Conservation (phyloP, 1,140 invertebrate genomes). For the Diprion similis region DNA sequence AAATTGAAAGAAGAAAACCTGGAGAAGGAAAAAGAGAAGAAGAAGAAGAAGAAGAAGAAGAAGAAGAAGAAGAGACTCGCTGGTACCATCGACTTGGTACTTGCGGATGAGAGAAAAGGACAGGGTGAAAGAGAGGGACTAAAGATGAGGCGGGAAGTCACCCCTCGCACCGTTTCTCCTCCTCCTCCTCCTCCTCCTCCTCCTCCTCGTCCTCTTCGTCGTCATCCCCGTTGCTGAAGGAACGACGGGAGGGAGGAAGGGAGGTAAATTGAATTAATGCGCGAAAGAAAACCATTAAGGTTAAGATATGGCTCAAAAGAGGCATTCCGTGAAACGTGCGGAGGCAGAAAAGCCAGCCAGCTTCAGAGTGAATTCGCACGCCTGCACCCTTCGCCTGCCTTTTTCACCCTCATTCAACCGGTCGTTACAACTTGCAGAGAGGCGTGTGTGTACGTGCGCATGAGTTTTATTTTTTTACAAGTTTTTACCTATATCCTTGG, state of each 20-base stretch:
- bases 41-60: background rate
- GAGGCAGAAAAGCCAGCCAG: too few species aligned
- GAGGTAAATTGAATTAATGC: conserved; percentile 48
- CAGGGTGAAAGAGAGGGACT: background rate
- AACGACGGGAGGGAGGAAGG: conserved; percentile 22
- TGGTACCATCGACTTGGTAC: conserved; percentile 28
- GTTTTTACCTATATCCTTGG: too few species aligned
- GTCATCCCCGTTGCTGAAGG: background rate
- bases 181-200: background rate
- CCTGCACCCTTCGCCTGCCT: too few species aligned
- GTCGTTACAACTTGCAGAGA: too few species aligned
- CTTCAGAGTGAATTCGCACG: too few species aligned
- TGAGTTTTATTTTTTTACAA: too few species aligned
- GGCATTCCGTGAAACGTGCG: background rate
- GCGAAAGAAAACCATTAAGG: conserved; percentile 40
- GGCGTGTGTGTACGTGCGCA: too few species aligned
- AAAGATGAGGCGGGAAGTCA: background rate
- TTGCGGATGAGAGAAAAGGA: conserved; percentile 15
- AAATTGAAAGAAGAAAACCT: background rate
- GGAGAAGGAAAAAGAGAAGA: background rate
- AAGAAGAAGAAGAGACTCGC: conserved; percentile 14
- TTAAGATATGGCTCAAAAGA: conserved; percentile 30
- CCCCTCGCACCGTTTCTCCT: background rate
- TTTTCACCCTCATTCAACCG: too few species aligned
- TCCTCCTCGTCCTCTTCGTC: background rate